Evolutionary conservation across 1,140 invertebrate species (phyloP), one percentile per base, ranked within the genome.

Genomic region (Sycophaga agraensis): DNA sequence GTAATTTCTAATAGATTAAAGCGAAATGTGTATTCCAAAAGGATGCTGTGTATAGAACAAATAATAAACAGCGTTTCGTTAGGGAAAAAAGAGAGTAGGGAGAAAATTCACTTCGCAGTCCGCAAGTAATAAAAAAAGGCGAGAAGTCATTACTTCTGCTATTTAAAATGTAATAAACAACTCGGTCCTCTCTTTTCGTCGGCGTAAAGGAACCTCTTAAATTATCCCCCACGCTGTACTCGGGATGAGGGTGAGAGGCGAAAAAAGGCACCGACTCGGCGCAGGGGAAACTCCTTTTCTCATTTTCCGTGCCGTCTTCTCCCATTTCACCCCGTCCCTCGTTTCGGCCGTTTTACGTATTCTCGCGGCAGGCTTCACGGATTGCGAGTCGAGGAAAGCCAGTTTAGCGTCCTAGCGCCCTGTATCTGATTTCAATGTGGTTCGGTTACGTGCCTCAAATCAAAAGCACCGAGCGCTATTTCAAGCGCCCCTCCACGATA

Each of bases 351-450:
- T 54, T 68, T 73, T 73, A 73, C 60, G 69, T 74, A 73, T 74
- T 74, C 72, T 53, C 64, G 66, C 63, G 66, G 31, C 65, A 56
- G 64, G 67, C 60, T 66, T 66, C 53, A 56, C 53, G 54, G 60
- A 57, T 63, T 54, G 39, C 48, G 17, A 63, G 46, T 42, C 40
- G 55, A 53, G 58, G 61, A 63, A 68, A 73, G 69, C 69, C 71
- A 71, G 73, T 74, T 75, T 75, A 74, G 69, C 67, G 69, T 69
- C 63, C 66, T 68, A 58, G 65, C 70, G 50, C 64, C 63, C 71
- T 70, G 64, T 75, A 74, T 74, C 72, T 70, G 71, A 77, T 77
- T 77, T 77, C 74, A 76, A 76, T 77, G 74, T 73, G 73, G 71
- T 74, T 76, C 73, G 64, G 68, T 75, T 76, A 77, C 75, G 74